Evolutionary conservation across 2,113 vertebrate genomes (phyloP).

Genomic region (Hippocampus zosterae): DNA sequence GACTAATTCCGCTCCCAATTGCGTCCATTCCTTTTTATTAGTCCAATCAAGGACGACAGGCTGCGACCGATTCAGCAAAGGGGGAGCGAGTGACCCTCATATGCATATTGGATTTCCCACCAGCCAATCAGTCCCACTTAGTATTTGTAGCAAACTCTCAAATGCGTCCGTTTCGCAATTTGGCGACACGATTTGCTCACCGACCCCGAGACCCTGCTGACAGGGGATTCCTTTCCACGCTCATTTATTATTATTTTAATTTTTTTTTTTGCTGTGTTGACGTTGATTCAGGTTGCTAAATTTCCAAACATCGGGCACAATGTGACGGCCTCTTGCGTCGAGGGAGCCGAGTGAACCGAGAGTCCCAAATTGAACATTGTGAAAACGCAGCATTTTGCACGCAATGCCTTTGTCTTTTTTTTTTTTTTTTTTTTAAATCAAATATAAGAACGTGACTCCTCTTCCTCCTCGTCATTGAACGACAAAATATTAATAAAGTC

Average conservation of each 20-base stretch:
- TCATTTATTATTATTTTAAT: too few species aligned
- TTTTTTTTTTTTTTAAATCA: too few species aligned
- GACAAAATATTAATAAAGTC: too few species aligned
- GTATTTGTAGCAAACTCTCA: neutral
- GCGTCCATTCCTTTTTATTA: neutral
- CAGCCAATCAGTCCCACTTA: neutral
- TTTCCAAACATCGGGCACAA: neutral
- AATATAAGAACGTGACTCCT: too few species aligned
- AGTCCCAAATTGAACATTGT: too few species aligned
- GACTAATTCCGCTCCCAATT: neutral
- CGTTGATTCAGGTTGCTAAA: too few species aligned
- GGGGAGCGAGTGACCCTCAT: conserved; percentile 8
- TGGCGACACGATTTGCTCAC: neutral
- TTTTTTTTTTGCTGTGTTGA: too few species aligned
- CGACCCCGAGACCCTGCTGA: neutral
- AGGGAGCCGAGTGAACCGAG: too few species aligned
- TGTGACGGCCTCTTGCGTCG: neutral
- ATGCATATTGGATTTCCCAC: conserved; percentile 16
- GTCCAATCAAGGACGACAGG: neutral
- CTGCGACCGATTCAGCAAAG: neutral
- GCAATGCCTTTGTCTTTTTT: too few species aligned
- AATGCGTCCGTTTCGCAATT: neutral
- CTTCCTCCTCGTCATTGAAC: too few species aligned
- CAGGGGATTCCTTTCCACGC: neutral
- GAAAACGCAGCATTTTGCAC: too few species aligned